Evolutionary conservation across 2,113 vertebrate species (phyloP).

Genomic region (Megaceryle maxima): DNA sequence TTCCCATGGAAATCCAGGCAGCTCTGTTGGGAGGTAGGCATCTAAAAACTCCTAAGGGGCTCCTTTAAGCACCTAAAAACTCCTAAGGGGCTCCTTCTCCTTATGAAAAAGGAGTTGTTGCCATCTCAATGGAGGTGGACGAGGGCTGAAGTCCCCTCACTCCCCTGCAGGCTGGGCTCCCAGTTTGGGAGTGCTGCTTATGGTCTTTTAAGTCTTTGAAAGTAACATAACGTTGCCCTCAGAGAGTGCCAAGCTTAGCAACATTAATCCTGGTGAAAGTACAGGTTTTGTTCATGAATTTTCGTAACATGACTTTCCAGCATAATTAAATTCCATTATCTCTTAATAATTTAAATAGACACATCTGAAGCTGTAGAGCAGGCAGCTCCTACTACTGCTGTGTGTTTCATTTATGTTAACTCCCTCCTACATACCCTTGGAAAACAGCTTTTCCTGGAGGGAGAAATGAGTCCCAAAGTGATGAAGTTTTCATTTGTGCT

Average conservation of each 20-base stretch:
- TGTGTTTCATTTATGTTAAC: conserved; percentile 51
- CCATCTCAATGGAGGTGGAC: neutral
- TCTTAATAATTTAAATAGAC: conserved; percentile 48
- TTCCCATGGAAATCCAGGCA: neutral
- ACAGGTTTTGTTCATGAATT: neutral
- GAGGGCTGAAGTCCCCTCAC: neutral
- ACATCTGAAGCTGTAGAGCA: conserved; percentile 35
- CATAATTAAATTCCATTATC: conserved; percentile 43
- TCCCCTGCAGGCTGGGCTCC: neutral
- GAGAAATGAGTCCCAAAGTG: conserved; percentile 50
- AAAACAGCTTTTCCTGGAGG: conserved; percentile 57
- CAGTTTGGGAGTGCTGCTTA: neutral
- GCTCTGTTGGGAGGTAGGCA: neutral
- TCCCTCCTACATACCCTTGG: conserved; percentile 40
- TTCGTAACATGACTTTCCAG: neutral
- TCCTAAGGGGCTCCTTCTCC: neutral
- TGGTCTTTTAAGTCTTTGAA: neutral
- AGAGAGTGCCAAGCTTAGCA: neutral
- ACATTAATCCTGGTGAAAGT: neutral
- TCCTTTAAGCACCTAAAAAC: neutral
- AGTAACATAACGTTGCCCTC: neutral
- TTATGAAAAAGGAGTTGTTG: neutral
- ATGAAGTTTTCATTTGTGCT: conserved; percentile 56
- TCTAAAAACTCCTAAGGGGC: neutral
- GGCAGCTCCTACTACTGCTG: conserved; percentile 7